Evolutionary conservation across 2,113 vertebrate genomes (phyloP), one percentile per base, ranked within the genome.

Genomic region (Mohoua ochrocephala): DNA sequence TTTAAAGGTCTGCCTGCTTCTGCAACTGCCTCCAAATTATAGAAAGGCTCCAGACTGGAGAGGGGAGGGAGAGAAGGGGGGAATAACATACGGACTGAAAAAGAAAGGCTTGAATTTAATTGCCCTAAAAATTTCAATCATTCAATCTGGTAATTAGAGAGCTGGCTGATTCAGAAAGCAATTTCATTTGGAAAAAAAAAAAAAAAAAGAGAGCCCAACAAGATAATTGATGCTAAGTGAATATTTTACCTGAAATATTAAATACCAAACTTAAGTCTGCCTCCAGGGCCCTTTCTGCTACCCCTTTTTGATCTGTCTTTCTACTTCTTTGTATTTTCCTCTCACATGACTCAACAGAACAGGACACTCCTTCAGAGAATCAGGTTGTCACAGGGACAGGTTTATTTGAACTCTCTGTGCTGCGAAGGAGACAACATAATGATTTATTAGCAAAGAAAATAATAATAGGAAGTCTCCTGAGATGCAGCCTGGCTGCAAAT

Each of bases 71-170:
- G 94, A 53, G 57, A 93, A 92, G 76, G 86, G 94, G 89, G 85
- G 56, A 81, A 91, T 87, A 95, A 78, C 54, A 53, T 68, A 90
- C 83, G 84, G 80, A 97, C 91, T 93, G 93, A 78, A 90, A 94
- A 96, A 97, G 87, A 92, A 97, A 94, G 60, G 52, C 84, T 93
- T 94, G 94, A 95, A 95, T 95, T 93, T 97, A 97, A 97, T 97
- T 98, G 97, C 96, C 96, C 92, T 97, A 94, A 96, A 94, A 97
- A 96, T 97, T 96, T 95, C 93, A 92, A 89, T 95, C 92, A 70
- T 96, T 95, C 94, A 93, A 87, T 92, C 86, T 95, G 91, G 87
- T 97, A 97, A 97, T 98, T 97, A 98, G 96, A 96, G 95, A 97
- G 94, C 76, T 91, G 95, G 93, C 61, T 82, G 95, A 96, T 83